phyloP scores from a whole-genome alignment of 2,888 invertebrate genomes.

The Trichogramma dendrolimi region DNA sequence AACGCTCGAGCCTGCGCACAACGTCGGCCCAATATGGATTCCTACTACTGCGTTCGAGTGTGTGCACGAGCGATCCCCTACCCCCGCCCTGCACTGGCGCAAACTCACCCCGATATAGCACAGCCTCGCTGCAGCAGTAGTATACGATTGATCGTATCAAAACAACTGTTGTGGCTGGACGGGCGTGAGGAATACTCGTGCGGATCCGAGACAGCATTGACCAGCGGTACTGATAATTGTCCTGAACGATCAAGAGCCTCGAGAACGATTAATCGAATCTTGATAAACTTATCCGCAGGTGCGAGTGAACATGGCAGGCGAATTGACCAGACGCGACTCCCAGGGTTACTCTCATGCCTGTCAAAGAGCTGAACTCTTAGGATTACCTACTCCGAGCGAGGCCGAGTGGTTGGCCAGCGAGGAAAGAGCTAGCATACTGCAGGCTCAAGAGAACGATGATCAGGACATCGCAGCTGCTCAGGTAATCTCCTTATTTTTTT shows the following conservation, averaged over 20 bases:
- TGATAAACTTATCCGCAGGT: too few relatives aligned
- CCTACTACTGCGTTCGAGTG: not conserved
- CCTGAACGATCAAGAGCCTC: too few relatives aligned
- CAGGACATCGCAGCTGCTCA: slow-evolving; percentile 35
- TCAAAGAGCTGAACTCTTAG: slow-evolving; percentile 73
- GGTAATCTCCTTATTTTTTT: slow-evolving; percentile 28
- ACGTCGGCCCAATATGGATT: slow-evolving; percentile 17
- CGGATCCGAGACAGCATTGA: too few relatives aligned
- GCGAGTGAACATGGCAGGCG: too few relatives aligned
- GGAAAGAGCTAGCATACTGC: slow-evolving; percentile 19
- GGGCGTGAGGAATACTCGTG: too few relatives aligned
- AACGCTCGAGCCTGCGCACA: slow-evolving; percentile 15
- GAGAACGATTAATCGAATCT: too few relatives aligned
- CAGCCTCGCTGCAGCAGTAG: too few relatives aligned
- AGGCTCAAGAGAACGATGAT: slow-evolving; percentile 24
- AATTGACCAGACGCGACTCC: slow-evolving; percentile 35
- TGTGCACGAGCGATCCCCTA: too few relatives aligned
- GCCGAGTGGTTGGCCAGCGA: slow-evolving; percentile 56
- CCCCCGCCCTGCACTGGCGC: not conserved
- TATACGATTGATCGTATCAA: too few relatives aligned
- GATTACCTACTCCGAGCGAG: slow-evolving; percentile 64
- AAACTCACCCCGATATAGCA: too few relatives aligned
- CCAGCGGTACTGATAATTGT: too few relatives aligned
- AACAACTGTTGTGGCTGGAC: too few relatives aligned
- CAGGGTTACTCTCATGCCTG: slow-evolving; percentile 68